Evolutionary conservation across 2,888 invertebrate genomes (phyloP).

Genomic region (Heliconius ethilla): DNA sequence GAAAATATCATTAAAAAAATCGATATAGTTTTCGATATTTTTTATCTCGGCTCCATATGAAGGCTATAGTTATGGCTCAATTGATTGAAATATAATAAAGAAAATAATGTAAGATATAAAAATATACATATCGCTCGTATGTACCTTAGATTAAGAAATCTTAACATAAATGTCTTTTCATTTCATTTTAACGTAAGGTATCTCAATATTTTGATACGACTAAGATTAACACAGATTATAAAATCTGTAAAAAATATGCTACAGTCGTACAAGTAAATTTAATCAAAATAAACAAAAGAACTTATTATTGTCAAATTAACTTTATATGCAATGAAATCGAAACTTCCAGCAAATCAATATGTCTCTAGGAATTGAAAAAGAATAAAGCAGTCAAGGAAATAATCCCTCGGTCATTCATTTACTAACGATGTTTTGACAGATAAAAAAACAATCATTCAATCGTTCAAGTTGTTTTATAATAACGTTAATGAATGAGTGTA

Average conservation of each 20-base stretch:
- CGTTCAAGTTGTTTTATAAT: neutral
- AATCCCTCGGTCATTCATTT: slow-evolving; percentile 38
- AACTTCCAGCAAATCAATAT: neutral
- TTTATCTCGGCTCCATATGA: neutral
- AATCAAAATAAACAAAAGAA: neutral
- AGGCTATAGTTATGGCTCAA: slow-evolving; percentile 34
- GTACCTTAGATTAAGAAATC: slow-evolving; percentile 7
- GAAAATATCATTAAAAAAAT: neutral
- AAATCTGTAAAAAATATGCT: neutral
- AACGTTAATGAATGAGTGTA: neutral
- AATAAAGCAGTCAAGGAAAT: slow-evolving; percentile 45
- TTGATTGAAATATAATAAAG: slow-evolving; percentile 37
- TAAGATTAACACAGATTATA: neutral
- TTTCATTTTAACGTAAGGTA: neutral
- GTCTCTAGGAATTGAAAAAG: slow-evolving; percentile 16
- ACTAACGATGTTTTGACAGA: neutral
- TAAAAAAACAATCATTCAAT: neutral
- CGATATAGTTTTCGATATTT: neutral
- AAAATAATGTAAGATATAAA: slow-evolving; percentile 41
- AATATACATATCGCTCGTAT: slow-evolving; percentile 40
- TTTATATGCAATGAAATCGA: neutral
- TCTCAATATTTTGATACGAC: neutral
- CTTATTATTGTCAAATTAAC: neutral
- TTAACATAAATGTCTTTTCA: slow-evolving; percentile 32
- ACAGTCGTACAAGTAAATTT: neutral